Evolutionary conservation across 2,888 invertebrate species (phyloP).

Genomic region (Ophion ellenae): DNA sequence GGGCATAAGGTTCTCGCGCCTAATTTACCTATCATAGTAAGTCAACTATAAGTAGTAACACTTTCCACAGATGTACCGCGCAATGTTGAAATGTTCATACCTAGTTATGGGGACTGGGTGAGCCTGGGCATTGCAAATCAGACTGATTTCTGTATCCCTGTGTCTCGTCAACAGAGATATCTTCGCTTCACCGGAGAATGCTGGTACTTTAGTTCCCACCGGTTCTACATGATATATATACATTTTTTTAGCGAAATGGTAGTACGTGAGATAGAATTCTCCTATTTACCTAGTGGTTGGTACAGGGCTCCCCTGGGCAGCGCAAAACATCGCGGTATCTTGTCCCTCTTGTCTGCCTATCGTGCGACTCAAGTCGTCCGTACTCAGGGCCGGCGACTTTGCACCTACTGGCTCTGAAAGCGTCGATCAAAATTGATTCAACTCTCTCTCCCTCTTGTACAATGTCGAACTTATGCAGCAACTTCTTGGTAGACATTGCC

Average conservation of each 20-base stretch:
- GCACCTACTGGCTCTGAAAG: constrained; percentile 84
- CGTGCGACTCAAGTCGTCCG: constrained; percentile 86
- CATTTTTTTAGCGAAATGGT: background rate
- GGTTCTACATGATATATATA: constrained; percentile 83
- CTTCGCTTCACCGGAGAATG: constrained; percentile 86
- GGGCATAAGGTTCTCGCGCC: too few relatives aligned
- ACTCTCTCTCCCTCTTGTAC: constrained; percentile 28
- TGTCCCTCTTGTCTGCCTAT: constrained; percentile 85
- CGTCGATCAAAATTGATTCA: constrained; percentile 59
- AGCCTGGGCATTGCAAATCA: constrained; percentile 85
- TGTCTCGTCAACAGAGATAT: constrained; percentile 79
- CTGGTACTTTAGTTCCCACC: constrained; percentile 86
- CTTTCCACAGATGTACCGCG: too few relatives aligned
- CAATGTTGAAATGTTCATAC: constrained; percentile 76
- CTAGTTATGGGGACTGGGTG: constrained; percentile 84
- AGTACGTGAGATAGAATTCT: constrained; percentile 42
- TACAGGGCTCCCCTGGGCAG: constrained; percentile 88
- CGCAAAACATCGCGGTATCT: constrained; percentile 87
- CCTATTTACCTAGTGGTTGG: constrained; percentile 68
- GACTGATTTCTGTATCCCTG: constrained; percentile 78
- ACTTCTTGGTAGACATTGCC: too few relatives aligned
- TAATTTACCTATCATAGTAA: too few relatives aligned
- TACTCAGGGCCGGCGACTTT: constrained; percentile 87
- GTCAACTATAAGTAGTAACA: too few relatives aligned
- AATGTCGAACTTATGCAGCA: too few relatives aligned